Conservation (phyloP, 1,140 invertebrate species). For the Drosophila yakuba region DNA sequence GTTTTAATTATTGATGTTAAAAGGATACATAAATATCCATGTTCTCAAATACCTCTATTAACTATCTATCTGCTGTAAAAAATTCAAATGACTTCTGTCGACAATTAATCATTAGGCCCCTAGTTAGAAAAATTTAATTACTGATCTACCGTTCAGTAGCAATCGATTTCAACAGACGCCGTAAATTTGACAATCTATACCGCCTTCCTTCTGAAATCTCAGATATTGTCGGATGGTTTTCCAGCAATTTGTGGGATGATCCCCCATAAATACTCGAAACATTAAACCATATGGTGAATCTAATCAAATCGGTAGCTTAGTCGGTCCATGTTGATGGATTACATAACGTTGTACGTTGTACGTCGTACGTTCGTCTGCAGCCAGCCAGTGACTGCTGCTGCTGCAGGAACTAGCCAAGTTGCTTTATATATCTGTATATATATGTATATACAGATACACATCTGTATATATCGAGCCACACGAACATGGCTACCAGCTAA, state of each 20-base stretch:
- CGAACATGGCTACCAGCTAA: conserved; percentile 41
- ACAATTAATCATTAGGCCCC: no score
- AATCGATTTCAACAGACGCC: neutral
- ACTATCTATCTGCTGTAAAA: no score
- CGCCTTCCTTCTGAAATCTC: conserved; percentile 1
- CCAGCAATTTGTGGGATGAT: conserved; percentile 25
- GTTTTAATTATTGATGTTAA: no score
- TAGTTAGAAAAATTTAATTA: neutral
- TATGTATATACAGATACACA: conserved; percentile 8
- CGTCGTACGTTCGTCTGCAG: conserved; percentile 38
- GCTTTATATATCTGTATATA: neutral
- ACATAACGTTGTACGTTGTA: conserved; percentile 38
- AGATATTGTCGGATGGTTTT: conserved; percentile 18
- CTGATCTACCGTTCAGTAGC: neutral
- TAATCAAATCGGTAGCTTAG: conserved; percentile 31
- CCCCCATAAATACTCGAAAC: conserved; percentile 30
- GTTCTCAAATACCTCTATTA: no score
- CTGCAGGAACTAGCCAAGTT: conserved; percentile 38
- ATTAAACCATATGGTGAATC: conserved; percentile 40
- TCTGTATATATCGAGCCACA: conserved; percentile 4
- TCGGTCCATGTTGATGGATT: conserved; percentile 39
- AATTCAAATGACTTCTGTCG: no score
- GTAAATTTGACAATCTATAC: conserved; percentile 2
- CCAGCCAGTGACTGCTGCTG: conserved; percentile 35
- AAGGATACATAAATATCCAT: no score